Evolutionary conservation across 2,797 vertebrate species (phyloP).

Genomic region (Macropodus opercularis): DNA sequence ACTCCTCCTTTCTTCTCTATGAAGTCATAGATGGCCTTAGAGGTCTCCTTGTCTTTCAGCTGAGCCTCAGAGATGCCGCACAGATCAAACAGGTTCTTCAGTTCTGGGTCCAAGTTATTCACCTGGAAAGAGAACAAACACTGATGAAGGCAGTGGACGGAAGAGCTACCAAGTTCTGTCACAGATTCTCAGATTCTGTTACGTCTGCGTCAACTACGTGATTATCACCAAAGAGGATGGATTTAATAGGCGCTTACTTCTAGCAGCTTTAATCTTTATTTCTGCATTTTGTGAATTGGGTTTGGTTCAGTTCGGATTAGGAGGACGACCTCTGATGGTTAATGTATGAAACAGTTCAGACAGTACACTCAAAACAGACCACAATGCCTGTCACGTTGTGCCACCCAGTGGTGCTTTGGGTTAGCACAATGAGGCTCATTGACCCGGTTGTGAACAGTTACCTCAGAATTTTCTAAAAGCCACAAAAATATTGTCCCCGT

Average conservation of each 20-base stretch:
- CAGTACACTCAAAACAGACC: neutral
- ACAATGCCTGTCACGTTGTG: slow-evolving; percentile 6
- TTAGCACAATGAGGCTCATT: neutral
- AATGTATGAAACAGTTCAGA: neutral
- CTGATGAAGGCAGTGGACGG: neutral
- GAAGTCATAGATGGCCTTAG: slow-evolving; percentile 98
- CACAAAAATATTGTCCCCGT: neutral
- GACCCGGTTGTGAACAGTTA: neutral
- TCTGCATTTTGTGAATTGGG: slow-evolving; percentile 10
- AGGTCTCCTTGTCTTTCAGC: slow-evolving; percentile 98
- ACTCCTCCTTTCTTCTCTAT: slow-evolving; percentile 98
- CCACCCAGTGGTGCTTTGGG: slow-evolving; percentile 58
- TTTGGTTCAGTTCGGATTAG: slow-evolving; percentile 7
- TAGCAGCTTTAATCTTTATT: slow-evolving; percentile 28
- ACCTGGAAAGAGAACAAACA: slow-evolving; percentile 77
- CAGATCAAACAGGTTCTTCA: slow-evolving; percentile 96
- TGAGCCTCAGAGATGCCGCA: slow-evolving; percentile 98
- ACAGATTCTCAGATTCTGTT: neutral
- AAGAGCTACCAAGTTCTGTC: neutral
- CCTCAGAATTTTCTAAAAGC: neutral
- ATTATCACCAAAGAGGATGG: neutral
- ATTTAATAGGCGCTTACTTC: too few relatives aligned
- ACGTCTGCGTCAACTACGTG: neutral
- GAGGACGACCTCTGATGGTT: neutral
- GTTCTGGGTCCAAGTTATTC: slow-evolving; percentile 97